These are phyloP conservation scores for Clamator glandarius DNA, from an alignment of 2,797 vertebrate species.

Conservation along the genomic window DNA sequence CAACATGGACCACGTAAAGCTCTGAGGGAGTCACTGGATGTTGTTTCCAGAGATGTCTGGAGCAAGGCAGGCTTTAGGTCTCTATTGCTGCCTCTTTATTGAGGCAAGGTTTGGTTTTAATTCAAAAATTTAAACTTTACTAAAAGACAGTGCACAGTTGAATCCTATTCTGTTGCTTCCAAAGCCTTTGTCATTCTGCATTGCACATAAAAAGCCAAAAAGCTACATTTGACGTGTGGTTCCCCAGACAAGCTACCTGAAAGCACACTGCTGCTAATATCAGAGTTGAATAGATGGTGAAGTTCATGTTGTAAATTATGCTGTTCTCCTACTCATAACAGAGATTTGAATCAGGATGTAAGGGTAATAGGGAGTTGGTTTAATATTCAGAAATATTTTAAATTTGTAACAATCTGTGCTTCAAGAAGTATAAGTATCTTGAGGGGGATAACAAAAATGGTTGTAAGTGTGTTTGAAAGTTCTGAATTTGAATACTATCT, in stretches of 20 bases:
- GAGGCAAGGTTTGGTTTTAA: not conserved
- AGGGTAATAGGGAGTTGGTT: not conserved
- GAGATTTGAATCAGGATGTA: not conserved
- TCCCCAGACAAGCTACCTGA: not conserved
- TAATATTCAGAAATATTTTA: not conserved
- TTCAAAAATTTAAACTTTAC: not conserved
- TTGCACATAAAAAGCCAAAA: not conserved
- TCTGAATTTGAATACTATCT: not conserved
- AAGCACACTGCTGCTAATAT: not conserved
- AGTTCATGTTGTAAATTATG: not conserved
- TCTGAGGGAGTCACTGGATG: not conserved
- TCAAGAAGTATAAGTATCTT: not conserved
- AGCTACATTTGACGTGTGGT: not conserved
- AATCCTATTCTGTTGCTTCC: not conserved
- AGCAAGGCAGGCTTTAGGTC: not conserved
- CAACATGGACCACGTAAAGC: accelerated
- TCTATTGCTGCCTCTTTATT: not conserved
- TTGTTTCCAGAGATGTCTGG: not conserved
- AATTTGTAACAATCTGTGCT: not conserved
- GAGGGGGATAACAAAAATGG: not conserved
- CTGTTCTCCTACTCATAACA: not conserved
- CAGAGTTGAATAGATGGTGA: not conserved
- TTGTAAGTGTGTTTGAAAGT: not conserved
- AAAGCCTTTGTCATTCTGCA: not conserved
- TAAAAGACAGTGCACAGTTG: not conserved